These are phyloP conservation scores for Ammospiza caudacuta DNA, from an alignment of 2,113 vertebrate species.

Conservation along the genomic window DNA sequence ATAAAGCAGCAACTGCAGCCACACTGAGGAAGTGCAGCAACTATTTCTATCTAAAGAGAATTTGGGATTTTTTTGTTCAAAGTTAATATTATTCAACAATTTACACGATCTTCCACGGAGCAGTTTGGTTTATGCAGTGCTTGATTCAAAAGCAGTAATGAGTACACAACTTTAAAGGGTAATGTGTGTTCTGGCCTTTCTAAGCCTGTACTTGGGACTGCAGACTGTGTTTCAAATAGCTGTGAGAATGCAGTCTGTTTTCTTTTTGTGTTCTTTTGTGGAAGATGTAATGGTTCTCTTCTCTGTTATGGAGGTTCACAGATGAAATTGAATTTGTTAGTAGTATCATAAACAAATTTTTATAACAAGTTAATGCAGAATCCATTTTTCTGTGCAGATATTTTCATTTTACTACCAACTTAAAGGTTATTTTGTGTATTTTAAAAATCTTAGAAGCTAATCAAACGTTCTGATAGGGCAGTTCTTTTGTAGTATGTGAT, in stretches of 20 bases:
- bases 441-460: background rate
- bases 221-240: background rate
- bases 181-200: background rate
- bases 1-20: slow-evolving; percentile 6
- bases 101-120: background rate
- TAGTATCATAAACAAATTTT: background rate
- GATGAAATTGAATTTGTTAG: background rate
- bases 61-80: background rate
- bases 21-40: background rate
- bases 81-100: background rate
- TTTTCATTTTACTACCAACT: background rate
- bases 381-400: background rate
- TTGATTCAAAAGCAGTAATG: background rate
- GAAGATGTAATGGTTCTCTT: background rate
- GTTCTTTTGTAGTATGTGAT: background rate
- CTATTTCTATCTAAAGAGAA: background rate
- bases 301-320: background rate
- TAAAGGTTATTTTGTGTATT: background rate
- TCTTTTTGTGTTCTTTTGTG: background rate
- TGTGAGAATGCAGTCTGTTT: background rate
- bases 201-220: background rate
- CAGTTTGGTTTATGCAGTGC: background rate
- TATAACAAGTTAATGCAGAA: background rate
- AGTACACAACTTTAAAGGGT: background rate
- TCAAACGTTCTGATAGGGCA: background rate